A percentile compares a stretch with the other conserved stretches of the same genome.
Evolutionary conservation across 2,797 vertebrate genomes (phyloP).

Genomic region (Columba guinea): DNA sequence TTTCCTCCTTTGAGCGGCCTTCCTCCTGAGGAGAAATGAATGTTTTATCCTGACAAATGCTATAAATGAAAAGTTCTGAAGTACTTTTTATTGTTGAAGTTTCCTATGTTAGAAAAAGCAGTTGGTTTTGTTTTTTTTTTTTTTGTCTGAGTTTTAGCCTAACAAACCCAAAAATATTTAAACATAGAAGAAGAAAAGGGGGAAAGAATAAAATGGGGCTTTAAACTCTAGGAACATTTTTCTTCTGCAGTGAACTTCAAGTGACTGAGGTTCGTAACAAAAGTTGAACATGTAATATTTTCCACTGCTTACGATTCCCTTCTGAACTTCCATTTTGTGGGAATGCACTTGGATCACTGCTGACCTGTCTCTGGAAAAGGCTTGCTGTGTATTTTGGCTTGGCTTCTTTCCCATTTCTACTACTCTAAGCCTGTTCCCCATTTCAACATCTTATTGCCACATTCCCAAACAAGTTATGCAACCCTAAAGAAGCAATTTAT

Average conservation of each 20-base stretch:
- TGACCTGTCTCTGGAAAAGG: slow-evolving; percentile 67
- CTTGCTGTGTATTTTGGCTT: slow-evolving; percentile 64
- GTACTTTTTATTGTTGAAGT: not conserved
- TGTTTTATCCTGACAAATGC: not conserved
- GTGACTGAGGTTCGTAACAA: slow-evolving; percentile 15
- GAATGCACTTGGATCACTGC: slow-evolving; percentile 64
- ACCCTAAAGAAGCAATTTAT: slow-evolving; percentile 57
- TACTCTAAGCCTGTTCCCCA: slow-evolving; percentile 61
- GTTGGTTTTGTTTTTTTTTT: not conserved
- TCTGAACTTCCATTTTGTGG: slow-evolving; percentile 68
- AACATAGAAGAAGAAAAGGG: not conserved
- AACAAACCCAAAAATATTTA: not conserved
- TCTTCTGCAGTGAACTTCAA: slow-evolving; percentile 20
- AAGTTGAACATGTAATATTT: slow-evolving; percentile 59
- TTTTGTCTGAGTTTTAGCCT: not conserved
- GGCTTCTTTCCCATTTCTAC: slow-evolving; percentile 64
- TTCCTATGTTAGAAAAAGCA: not conserved
- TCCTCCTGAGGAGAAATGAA: not conserved
- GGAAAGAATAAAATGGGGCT: not conserved
- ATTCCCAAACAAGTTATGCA: slow-evolving; percentile 63
- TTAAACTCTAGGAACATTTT: not conserved
- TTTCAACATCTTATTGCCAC: slow-evolving; percentile 67
- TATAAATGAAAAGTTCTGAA: not conserved
- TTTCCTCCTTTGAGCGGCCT: not conserved
- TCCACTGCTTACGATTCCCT: slow-evolving; percentile 60